Percentiles rank a stretch among this genome's conserved stretches.
Evolutionary conservation across 2,888 invertebrate genomes (phyloP).

Genomic region (Archips xylosteana): DNA sequence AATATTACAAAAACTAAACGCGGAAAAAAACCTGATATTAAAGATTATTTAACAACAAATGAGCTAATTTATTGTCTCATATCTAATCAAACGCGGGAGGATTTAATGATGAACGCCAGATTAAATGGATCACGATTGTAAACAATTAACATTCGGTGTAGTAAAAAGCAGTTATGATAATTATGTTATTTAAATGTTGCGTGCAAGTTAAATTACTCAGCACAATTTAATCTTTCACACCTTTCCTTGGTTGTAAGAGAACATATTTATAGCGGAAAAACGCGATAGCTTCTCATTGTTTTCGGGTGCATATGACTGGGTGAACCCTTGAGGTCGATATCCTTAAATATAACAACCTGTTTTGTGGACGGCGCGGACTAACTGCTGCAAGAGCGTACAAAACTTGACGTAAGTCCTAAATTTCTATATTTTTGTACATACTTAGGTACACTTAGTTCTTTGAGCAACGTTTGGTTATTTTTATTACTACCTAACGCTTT

Average conservation of each 20-base stretch:
- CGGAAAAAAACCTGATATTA: background rate
- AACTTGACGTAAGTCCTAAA: constrained; percentile 5
- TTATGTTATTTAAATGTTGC: background rate
- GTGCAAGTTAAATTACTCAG: background rate
- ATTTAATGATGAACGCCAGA: background rate
- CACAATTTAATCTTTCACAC: constrained; percentile 2
- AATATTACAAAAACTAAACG: background rate
- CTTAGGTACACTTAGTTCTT: no score
- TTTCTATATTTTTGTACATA: background rate
- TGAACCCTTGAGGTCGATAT: constrained; percentile 8
- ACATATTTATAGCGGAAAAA: constrained; percentile 1
- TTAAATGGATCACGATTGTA: background rate
- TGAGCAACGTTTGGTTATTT: no score
- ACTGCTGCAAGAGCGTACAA: constrained; percentile 6
- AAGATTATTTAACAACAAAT: background rate
- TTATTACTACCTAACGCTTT: no score
- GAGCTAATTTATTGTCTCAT: background rate
- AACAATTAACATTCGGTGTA: background rate
- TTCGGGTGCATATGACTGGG: constrained; percentile 5
- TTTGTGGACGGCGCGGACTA: background rate
- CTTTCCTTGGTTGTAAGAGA: background rate
- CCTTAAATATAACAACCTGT: constrained; percentile 5
- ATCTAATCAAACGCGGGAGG: background rate
- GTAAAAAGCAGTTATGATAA: background rate
- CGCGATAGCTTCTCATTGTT: background rate